Percentiles rank a stretch among this genome's conserved stretches.
Evolutionary conservation across 30 jellyfish, hydroid and myxozoan genomes (phyloP).

Genomic region (Hydra vulgaris): DNA sequence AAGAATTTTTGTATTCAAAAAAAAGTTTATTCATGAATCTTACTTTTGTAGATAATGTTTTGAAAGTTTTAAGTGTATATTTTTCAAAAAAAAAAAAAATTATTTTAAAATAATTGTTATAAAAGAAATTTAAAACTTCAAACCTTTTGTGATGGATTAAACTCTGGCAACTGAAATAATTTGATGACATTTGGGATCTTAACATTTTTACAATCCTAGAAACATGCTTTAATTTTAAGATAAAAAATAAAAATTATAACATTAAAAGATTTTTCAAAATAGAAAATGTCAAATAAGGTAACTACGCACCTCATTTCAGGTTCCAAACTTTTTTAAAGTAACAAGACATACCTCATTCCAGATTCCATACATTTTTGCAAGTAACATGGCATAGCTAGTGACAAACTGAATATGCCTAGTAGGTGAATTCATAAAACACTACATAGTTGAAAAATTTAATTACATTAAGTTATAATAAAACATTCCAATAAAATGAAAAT

Average conservation of each 20-base stretch:
- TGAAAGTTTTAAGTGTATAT: too few relatives aligned
- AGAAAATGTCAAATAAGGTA: too few relatives aligned
- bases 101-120: too few relatives aligned
- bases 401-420: slow-evolving; percentile 55
- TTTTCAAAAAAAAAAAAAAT: too few relatives aligned
- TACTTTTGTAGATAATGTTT: too few relatives aligned
- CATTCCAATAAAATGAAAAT: background rate
- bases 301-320: slow-evolving; percentile 29
- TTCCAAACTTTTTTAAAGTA: slow-evolving; percentile 35
- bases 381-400: slow-evolving; percentile 45
- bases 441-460: background rate
- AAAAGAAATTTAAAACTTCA: background rate
- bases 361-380: slow-evolving; percentile 58
- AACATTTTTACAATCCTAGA: background rate
- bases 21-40: too few relatives aligned
- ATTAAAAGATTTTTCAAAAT: background rate
- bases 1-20: too few relatives aligned
- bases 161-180: slow-evolving; percentile 24
- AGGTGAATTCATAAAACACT: background rate
- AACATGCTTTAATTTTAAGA: background rate
- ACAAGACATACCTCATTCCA: slow-evolving; percentile 26
- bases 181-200: background rate
- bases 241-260: too few relatives aligned
- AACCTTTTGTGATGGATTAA: slow-evolving; percentile 53
- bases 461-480: too few relatives aligned